These are phyloP conservation scores for Onychomys leucogaster DNA, from an alignment of 2,797 vertebrate genomes.

Conservation along the genomic window DNA sequence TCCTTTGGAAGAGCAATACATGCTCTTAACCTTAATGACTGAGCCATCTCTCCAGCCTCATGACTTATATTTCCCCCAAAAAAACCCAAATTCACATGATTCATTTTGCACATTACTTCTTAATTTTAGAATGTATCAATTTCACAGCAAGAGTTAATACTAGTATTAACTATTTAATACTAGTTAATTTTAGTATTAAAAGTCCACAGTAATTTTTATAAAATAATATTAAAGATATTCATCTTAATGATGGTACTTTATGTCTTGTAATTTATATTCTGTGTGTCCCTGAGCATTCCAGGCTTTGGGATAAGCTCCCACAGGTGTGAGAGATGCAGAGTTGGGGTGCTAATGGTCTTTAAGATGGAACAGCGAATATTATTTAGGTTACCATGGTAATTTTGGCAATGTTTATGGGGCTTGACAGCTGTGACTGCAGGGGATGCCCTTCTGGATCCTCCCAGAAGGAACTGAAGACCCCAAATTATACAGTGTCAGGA, in stretches of 20 bases:
- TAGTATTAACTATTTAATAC: too few relatives aligned
- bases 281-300: not conserved
- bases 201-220: not conserved
- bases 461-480: not conserved
- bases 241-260: not conserved
- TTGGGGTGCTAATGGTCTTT: not conserved
- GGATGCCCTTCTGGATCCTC: not conserved
- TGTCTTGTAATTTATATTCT: not conserved
- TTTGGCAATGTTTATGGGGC: not conserved
- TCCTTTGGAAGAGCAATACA: not conserved
- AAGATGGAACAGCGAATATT: not conserved
- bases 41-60: not conserved
- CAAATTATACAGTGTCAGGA: not conserved
- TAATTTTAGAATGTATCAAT: not conserved
- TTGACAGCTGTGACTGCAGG: not conserved
- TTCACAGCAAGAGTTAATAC: not conserved
- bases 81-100: not conserved
- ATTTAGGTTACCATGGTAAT: fast-evolving
- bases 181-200: too few relatives aligned
- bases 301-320: fast-evolving
- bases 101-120: not conserved
- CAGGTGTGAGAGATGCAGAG: not conserved
- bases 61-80: not conserved
- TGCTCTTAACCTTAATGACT: not conserved
- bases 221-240: not conserved